phyloP scores from a whole-genome alignment of 2,113 vertebrate species.

The Monarcha castaneiventris region DNA sequence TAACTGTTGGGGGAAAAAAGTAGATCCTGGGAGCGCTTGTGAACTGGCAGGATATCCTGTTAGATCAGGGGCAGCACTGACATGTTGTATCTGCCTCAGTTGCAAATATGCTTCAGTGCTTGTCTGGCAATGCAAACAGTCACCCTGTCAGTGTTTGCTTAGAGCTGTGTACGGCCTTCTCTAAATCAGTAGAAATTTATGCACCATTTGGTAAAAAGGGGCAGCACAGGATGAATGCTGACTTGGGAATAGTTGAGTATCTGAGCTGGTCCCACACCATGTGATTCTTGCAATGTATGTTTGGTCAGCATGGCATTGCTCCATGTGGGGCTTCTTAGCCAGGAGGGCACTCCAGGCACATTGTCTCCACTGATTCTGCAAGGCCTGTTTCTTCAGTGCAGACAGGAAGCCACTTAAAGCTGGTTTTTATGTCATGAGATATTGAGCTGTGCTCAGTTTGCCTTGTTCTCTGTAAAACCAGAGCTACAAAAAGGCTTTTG shows the following conservation, averaged over 20 bases:
- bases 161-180: not conserved
- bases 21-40: not conserved
- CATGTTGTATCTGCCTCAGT: not conserved
- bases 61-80: not conserved
- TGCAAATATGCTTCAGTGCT: not conserved
- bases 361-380: not conserved
- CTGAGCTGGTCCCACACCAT: not conserved
- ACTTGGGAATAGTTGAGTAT: not conserved
- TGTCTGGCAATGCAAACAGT: not conserved
- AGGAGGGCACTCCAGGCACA: not conserved
- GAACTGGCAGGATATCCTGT: not conserved
- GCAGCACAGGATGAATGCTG: not conserved
- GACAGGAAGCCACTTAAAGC: not conserved
- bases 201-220: not conserved
- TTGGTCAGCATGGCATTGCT: rapidly evolving
- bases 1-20: not conserved
- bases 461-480: not conserved
- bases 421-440: not conserved
- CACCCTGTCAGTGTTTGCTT: not conserved
- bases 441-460: not conserved
- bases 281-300: rapidly evolving
- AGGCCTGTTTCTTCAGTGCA: not conserved
- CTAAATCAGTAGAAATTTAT: not conserved
- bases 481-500: not conserved
- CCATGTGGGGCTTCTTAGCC: not conserved